Percentiles rank a stretch among this genome's conserved stretches.
These are phyloP conservation scores for Gallinago nigripennis DNA, from an alignment of 2,797 vertebrate species.

Conservation along the genomic window DNA sequence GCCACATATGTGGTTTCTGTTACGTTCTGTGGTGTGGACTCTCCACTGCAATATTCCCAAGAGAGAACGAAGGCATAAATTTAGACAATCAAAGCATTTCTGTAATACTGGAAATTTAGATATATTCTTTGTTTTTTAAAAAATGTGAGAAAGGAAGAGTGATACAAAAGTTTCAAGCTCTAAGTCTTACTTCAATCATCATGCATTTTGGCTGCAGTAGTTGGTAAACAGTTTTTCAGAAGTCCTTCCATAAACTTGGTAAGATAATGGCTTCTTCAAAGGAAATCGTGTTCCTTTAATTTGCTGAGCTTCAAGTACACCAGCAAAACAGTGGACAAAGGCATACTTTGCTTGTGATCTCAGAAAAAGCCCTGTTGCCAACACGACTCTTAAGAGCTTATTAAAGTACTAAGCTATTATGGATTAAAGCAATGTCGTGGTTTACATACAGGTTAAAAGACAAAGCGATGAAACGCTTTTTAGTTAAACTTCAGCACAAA, in stretches of 20 bases:
- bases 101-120: background rate
- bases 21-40: slow-evolving; percentile 67
- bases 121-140: background rate
- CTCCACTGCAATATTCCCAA: slow-evolving; percentile 31
- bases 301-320: background rate
- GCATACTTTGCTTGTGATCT: background rate
- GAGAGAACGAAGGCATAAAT: background rate
- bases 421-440: background rate
- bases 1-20: slow-evolving; percentile 71
- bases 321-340: background rate
- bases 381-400: background rate
- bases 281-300: background rate
- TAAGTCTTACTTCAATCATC: background rate
- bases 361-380: background rate
- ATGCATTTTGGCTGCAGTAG: background rate
- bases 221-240: background rate
- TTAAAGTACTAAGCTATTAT: background rate
- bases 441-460: background rate
- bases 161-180: background rate
- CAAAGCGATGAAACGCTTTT: background rate
- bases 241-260: background rate
- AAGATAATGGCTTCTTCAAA: background rate
- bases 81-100: background rate
- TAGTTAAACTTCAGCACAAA: background rate
- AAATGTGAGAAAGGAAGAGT: background rate